These are phyloP conservation scores for Myotis findleyi DNA, from an alignment of 2,797 vertebrate genomes.

Conservation along the genomic window DNA sequence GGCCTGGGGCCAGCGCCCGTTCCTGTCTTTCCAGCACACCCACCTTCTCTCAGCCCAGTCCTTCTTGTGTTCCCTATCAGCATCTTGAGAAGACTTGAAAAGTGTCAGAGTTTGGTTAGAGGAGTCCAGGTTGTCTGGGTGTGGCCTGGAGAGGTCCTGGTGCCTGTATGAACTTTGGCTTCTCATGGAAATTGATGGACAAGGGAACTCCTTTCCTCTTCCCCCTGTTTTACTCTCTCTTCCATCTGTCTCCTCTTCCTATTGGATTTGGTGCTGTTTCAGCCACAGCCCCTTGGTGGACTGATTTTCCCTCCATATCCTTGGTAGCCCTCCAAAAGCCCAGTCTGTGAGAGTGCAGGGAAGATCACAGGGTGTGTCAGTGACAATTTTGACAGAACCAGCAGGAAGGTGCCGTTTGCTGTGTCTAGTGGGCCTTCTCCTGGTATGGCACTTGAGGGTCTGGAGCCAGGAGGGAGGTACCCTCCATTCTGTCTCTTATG, in stretches of 20 bases:
- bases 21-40: neutral
- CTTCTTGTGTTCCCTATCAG: neutral
- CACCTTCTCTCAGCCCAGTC: neutral
- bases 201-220: neutral
- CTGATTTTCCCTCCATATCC: neutral
- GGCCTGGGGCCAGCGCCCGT: neutral
- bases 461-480: too few relatives aligned
- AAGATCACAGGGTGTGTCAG: too few relatives aligned
- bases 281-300: neutral
- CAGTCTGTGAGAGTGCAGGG: neutral
- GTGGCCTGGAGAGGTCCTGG: neutral
- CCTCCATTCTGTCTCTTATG: neutral
- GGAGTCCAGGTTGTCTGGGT: accelerated
- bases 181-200: neutral
- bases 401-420: neutral
- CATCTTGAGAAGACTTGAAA: neutral
- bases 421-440: neutral
- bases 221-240: neutral
- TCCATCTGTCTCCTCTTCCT: neutral
- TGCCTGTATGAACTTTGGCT: neutral
- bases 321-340: neutral
- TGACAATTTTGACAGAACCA: neutral
- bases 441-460: neutral
- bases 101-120: neutral
- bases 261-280: neutral